Evolutionary conservation across 2,888 invertebrate species (phyloP), one percentile per base, ranked within the genome.

Genomic region (Pseudococcus longispinus): DNA sequence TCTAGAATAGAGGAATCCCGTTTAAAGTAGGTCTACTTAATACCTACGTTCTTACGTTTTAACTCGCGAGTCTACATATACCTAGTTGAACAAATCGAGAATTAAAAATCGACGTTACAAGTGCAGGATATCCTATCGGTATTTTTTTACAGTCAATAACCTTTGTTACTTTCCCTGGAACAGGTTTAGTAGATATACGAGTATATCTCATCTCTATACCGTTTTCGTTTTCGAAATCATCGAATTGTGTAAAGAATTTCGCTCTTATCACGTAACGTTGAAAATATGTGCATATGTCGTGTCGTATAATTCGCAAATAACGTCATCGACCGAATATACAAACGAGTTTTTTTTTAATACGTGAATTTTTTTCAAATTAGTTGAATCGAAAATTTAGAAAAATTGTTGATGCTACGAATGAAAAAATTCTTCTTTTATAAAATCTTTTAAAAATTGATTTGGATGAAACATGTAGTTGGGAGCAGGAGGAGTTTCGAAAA

Each of bases 101-200:
- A 80, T 42, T 80, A 80, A 80, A 80, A 80, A 29, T 80, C 77
- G 77, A 85, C 60, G 85, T 85, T 70, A 85, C 85, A 85, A 65
- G 70, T 70, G 77, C 77, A 80, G 77, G 42, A 80, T 85, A 42
- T 55, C 32, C 37, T 20, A 80, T 80, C 42, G 77, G 77, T 80
- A 29, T 74, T 84, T 55, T 60, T 85, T 65, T 20, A n/a, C 65
- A 70, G 85, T 85, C 85, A 85, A 85, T 85, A 85, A 85, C 85
- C 85, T 85, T 44, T 37, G 44, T 85, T 44, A 85, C 85, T 85
- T 85, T 85, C 85, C 85, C 85, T 85, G 85, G 13, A 65, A 85
- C 65, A 23, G 65, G 85, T 65, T 60, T 60, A 51, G 13, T 51
- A 51, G 51, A 60, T 85, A 9, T 44, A 37, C 77, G 32, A 15